Evolutionary conservation across 2,113 vertebrate genomes (phyloP).

Genomic region (Colinus virginianus): DNA sequence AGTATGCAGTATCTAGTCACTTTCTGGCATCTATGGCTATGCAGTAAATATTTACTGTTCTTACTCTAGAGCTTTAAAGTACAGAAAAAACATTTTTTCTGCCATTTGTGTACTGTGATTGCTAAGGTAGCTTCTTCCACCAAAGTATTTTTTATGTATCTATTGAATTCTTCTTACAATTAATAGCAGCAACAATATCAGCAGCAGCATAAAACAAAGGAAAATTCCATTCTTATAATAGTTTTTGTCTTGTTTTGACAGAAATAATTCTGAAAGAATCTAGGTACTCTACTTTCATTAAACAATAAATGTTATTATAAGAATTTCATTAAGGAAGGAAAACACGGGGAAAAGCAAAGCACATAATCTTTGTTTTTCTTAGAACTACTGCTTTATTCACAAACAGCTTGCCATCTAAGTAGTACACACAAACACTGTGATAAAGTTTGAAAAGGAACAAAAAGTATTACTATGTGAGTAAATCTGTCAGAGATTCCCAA

Average conservation of each 20-base stretch:
- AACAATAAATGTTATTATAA: neutral
- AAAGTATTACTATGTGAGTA: neutral
- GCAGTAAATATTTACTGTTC: neutral
- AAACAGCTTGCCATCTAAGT: neutral
- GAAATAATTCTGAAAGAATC: neutral
- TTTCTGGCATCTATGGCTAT: neutral
- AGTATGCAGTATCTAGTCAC: neutral
- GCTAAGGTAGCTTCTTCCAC: neutral
- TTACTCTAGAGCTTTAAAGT: neutral
- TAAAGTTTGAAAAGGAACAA: neutral
- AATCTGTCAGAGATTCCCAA: neutral
- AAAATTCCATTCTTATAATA: neutral
- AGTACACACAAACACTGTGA: neutral
- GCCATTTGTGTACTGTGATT: neutral
- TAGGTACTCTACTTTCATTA: neutral
- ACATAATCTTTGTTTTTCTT: neutral
- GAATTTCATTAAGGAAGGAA: neutral
- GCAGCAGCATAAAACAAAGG: neutral
- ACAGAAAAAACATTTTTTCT: neutral
- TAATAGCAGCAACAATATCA: rapidly evolving
- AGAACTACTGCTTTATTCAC: neutral
- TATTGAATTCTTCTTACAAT: neutral
- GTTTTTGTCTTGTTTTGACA: neutral
- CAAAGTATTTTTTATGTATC: neutral
- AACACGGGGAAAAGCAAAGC: neutral